Conservation (phyloP, 2,113 vertebrate genomes). For the Micronycteris hirsuta region DNA sequence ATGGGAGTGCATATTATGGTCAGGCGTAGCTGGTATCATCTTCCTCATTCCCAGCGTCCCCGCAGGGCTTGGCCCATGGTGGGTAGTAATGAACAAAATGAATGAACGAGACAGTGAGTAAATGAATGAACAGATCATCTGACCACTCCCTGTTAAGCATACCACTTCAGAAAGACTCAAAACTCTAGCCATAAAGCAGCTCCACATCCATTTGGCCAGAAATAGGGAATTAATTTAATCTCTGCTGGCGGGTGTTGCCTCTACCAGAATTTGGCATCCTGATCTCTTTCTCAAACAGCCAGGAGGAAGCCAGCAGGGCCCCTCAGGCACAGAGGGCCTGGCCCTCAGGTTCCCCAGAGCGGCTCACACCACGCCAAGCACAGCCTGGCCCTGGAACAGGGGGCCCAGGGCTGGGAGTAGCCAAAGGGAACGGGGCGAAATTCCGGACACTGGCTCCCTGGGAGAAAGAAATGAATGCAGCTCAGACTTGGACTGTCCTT, state of each 20-base stretch:
- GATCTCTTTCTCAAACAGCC: conserved; percentile 14
- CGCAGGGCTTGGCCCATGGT: too few species aligned
- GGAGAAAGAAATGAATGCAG: neutral
- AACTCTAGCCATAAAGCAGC: neutral
- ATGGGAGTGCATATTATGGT: fast-evolving
- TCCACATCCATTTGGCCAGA: neutral
- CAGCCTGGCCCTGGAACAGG: too few species aligned
- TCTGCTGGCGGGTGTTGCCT: neutral
- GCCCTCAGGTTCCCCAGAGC: neutral
- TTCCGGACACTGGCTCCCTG: neutral
- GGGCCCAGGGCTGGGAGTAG: fast-evolving
- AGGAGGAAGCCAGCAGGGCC: neutral
- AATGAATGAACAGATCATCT: neutral
- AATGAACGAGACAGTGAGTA: neutral
- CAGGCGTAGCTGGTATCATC: too few species aligned
- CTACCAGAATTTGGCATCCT: neutral
- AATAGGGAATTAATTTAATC: neutral
- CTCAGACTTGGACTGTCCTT: neutral
- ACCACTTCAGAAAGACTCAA: neutral
- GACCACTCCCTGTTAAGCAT: neutral
- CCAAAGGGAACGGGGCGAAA: neutral
- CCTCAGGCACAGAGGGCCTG: neutral
- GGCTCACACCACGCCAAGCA: neutral
- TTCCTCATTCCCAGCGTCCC: neutral
- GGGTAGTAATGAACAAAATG: neutral